Conservation (phyloP, 23 tunicate genomes). For the Ciona savignyi region DNA sequence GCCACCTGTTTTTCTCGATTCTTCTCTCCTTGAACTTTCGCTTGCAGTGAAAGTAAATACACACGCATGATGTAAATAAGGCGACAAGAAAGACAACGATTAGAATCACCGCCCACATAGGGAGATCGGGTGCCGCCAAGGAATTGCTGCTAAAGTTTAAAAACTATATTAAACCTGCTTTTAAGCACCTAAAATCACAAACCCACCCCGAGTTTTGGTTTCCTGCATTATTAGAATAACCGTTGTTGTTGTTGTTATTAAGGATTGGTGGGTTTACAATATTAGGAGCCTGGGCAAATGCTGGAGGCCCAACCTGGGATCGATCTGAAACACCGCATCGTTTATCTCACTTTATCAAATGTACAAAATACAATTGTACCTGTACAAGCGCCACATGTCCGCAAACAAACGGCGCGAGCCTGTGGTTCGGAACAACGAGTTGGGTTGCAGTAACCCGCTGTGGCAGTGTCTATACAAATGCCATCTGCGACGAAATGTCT, state of each 20-base stretch:
- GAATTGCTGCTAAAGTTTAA: not conserved
- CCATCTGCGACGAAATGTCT: not conserved
- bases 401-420: not conserved
- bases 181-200: too few relatives aligned
- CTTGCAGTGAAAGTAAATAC: slow-evolving; percentile 51
- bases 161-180: too few relatives aligned
- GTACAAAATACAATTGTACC: too few relatives aligned
- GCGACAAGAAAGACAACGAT: slow-evolving; percentile 54
- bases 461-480: not conserved
- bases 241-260: not conserved
- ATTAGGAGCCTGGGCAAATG: not conserved
- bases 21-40: slow-evolving; percentile 46
- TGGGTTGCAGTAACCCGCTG: not conserved
- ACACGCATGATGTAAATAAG: slow-evolving; percentile 32
- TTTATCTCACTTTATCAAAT: not conserved
- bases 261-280: not conserved
- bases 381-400: not conserved
- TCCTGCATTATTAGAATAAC: not conserved
- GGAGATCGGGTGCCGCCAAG: slow-evolving; percentile 11
- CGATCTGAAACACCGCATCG: not conserved
- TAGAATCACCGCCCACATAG: slow-evolving; percentile 80
- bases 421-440: not conserved
- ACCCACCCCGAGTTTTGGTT: not conserved
- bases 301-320: not conserved
- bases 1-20: slow-evolving; percentile 41